Percentiles rank a stretch among this genome's conserved stretches.
These are phyloP conservation scores for Bucorvus abyssinicus DNA, from an alignment of 2,797 vertebrate genomes.

Conservation along the genomic window DNA sequence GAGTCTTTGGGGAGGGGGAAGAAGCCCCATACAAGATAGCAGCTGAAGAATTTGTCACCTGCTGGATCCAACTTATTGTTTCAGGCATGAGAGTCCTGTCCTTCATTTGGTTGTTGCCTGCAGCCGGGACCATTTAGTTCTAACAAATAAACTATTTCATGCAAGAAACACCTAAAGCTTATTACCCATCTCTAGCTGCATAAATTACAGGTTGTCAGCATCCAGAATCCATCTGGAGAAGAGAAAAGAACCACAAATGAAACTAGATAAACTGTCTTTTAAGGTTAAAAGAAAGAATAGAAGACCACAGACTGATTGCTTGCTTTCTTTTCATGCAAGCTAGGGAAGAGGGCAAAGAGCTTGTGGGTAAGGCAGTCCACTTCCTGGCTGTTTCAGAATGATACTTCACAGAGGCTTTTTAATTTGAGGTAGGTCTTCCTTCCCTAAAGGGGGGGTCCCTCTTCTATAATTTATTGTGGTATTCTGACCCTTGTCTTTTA, in stretches of 20 bases:
- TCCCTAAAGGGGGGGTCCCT: neutral
- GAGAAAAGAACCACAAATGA: neutral
- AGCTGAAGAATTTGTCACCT: neutral
- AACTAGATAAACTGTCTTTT: neutral
- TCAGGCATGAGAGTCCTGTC: neutral
- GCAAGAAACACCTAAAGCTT: conserved; percentile 9
- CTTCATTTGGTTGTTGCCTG: neutral
- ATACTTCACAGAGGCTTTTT: neutral
- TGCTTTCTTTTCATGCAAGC: neutral
- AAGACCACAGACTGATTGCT: neutral
- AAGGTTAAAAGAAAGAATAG: neutral
- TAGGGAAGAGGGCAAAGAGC: neutral
- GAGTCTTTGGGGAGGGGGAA: fast-evolving
- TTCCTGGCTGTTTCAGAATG: neutral
- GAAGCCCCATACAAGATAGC: neutral
- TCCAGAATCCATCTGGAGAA: conserved; percentile 26
- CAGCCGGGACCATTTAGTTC: neutral
- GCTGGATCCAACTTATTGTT: neutral
- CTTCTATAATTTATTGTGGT: neutral
- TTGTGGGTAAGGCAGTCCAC: neutral
- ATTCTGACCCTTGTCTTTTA: neutral
- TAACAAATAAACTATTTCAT: neutral
- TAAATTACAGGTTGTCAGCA: conserved; percentile 29
- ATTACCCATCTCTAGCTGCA: neutral
- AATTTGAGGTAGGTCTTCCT: neutral